phyloP scores from a whole-genome alignment of 2,888 invertebrate genomes.

The Galerucella nymphaeae region DNA sequence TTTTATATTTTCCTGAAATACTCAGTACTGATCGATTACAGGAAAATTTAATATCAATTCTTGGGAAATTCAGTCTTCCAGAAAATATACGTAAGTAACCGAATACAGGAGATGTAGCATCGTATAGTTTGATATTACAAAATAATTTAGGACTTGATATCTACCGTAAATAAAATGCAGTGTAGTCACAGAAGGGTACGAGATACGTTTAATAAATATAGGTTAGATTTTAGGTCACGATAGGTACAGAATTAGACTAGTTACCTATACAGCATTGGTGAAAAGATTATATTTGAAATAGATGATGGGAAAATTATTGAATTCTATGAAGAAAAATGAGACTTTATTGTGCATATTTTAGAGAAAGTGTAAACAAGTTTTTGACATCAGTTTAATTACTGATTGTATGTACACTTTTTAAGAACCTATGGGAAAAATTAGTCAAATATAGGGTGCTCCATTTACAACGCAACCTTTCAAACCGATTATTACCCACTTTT shows the following conservation, averaged over 20 bases:
- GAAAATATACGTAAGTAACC: background rate
- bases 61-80: background rate
- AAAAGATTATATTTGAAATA: too few species aligned
- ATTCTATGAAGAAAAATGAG: too few species aligned
- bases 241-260: background rate
- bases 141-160: background rate
- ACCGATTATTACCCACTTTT: too few species aligned
- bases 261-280: too few species aligned
- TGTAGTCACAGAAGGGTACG: slow-evolving; percentile 1
- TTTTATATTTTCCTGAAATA: slow-evolving; percentile 1
- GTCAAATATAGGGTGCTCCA: too few species aligned
- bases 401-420: too few species aligned
- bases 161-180: background rate
- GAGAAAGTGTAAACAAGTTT: too few species aligned
- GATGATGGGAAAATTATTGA: too few species aligned
- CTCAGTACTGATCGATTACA: background rate
- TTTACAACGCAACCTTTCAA: too few species aligned
- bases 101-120: background rate
- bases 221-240: background rate
- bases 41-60: slow-evolving; percentile 1
- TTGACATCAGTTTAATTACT: too few species aligned
- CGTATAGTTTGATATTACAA: background rate
- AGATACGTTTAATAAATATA: background rate
- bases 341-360: too few species aligned
- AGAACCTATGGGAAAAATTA: too few species aligned